A percentile compares a stretch with the other conserved stretches of the same genome.
phyloP scores from a whole-genome alignment of 2,888 invertebrate species.

The Cheilosia variabilis region DNA sequence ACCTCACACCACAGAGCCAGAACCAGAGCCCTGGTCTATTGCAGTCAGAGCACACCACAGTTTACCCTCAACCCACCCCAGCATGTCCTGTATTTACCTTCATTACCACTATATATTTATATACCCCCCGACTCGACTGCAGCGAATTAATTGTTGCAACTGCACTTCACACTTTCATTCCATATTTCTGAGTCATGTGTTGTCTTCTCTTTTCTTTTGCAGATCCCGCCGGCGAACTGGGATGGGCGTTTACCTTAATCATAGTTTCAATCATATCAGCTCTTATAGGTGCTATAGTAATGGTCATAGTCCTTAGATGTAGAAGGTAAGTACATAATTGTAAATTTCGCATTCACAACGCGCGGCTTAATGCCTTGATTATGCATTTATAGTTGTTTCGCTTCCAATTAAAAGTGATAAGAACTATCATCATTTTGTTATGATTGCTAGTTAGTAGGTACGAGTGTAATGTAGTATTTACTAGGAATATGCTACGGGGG shows the following conservation, averaged over 20 bases:
- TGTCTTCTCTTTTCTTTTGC: slow-evolving; percentile 76
- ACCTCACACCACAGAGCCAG: slow-evolving; percentile 57
- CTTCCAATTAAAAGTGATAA: slow-evolving; percentile 69
- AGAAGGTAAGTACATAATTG: slow-evolving; percentile 82
- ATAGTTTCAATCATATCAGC: slow-evolving; percentile 90
- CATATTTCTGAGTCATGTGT: slow-evolving; percentile 56
- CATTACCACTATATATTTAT: slow-evolving; percentile 5
- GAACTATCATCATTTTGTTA: slow-evolving; percentile 46
- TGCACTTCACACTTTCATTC: slow-evolving; percentile 65
- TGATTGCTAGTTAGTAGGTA: slow-evolving; percentile 33
- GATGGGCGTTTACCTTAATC: slow-evolving; percentile 88
- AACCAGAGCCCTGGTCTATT: slow-evolving; percentile 49
- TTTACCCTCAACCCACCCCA: slow-evolving; percentile 8
- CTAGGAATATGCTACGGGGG: slow-evolving; percentile 5
- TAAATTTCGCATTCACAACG: slow-evolving; percentile 30
- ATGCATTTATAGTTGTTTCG: slow-evolving; percentile 60
- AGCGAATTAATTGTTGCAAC: slow-evolving; percentile 68
- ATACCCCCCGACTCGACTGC: slow-evolving; percentile 17
- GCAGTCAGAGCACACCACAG: slow-evolving; percentile 56
- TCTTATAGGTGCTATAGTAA: slow-evolving; percentile 89
- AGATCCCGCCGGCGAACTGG: slow-evolving; percentile 83
- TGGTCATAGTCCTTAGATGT: slow-evolving; percentile 89
- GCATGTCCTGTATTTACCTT: slow-evolving; percentile 50
- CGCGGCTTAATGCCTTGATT: slow-evolving; percentile 55
- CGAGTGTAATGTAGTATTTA: background rate